Conservation (phyloP, 2,113 vertebrate genomes). For the Festucalex cinctus region DNA sequence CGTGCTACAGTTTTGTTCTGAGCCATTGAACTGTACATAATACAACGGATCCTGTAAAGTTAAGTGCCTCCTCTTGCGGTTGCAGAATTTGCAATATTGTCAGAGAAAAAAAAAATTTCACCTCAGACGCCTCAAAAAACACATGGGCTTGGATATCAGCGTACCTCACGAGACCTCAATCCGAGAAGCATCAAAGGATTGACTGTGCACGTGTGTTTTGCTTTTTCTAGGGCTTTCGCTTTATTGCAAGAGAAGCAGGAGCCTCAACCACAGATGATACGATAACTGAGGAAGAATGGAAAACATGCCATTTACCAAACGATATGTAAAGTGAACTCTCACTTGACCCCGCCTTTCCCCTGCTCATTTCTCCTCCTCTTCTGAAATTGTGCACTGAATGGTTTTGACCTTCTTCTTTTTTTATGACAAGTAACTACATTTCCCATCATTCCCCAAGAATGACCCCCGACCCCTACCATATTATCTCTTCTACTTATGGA, state of each 20-base stretch:
- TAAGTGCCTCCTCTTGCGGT: not conserved
- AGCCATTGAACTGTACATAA: not conserved
- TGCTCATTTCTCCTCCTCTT: too few relatives aligned
- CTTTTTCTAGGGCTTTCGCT: not conserved
- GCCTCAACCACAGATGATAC: not conserved
- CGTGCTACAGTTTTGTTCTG: not conserved
- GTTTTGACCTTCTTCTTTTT: too few relatives aligned
- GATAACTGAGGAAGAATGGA: not conserved
- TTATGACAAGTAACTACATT: too few relatives aligned
- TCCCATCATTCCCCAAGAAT: not conserved
- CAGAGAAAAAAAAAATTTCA: not conserved
- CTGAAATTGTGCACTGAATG: too few relatives aligned
- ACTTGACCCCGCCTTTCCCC: not conserved
- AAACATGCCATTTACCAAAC: not conserved
- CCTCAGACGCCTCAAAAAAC: not conserved
- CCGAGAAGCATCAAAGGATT: not conserved
- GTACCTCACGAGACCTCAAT: not conserved
- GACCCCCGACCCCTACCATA: not conserved
- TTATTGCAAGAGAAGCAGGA: not conserved
- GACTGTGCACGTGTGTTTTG: not conserved
- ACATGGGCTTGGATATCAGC: not conserved
- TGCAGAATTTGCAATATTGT: not conserved
- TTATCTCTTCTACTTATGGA: not conserved
- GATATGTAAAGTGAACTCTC: not conserved
- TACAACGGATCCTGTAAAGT: not conserved